Evolutionary conservation across 2,797 vertebrate species (phyloP), one percentile per base, ranked within the genome.

Genomic region (Morelia viridis): DNA sequence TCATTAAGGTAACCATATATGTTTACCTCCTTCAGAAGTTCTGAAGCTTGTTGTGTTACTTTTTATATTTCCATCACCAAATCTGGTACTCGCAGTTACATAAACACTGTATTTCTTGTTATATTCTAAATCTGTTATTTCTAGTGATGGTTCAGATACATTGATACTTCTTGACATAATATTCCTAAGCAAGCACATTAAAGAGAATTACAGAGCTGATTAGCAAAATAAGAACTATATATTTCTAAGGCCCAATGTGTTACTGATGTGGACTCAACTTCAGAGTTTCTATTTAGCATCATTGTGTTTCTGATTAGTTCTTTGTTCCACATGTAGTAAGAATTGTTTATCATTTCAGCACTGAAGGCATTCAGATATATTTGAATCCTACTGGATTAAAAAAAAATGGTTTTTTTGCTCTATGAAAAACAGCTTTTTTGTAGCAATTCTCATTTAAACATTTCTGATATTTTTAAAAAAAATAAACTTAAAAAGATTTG

Each of bases 31-130:
- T 91, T 98, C 98, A 58, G 96, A 96, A 64, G 98, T 98, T 95
- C 96, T 98, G 90, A 99, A 99, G 89, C 92, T 98, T 97, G 97
- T 93, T 60, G 97, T 97, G 95, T 96, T 97, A 93, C 98, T 98
- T 95, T 97, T 97, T 88, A 97, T 94, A 58, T 98, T 98, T 94
- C 99, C 99, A 91, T 99, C 98, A 94, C 99, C 99, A 93, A 99
- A 97, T 95, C 97, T 98, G 91, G 98, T 99, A 97, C 98, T 99
- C 94, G 98, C 98, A 96, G 98, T 99, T 86, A 99, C 97, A 3
- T 98, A 99, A 87, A 98, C 98, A 80, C 96, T 98, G 94, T 99
- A 99, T 87, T 96, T 96, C 94, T 92, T 97, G 91, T 98, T 97
- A 91, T 98, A 97, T 95, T 99, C 99, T 94, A 99, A 97, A 87